Percentiles rank a stretch among this genome's conserved stretches.
Conservation (phyloP, 1,140 invertebrate species). For the Megalopta genalis region DNA sequence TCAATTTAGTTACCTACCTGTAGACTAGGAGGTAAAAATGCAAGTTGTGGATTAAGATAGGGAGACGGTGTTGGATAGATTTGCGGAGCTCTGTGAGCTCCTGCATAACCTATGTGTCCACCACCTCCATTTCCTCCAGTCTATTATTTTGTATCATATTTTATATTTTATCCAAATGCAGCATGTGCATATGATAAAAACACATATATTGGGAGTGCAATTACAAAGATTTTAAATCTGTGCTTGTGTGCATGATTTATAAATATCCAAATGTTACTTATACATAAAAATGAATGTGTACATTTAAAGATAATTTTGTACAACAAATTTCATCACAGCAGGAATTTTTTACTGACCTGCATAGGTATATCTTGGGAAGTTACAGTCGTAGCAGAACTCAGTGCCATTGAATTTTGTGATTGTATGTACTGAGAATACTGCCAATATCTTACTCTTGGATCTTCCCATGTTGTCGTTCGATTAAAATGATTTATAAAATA, state of each 20-base stretch:
- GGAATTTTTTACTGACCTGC: slow-evolving; percentile 77
- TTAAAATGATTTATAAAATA: slow-evolving; percentile 89
- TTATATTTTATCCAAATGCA: slow-evolving; percentile 73
- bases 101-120: slow-evolving; percentile 76
- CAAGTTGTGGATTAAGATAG: slow-evolving; percentile 79
- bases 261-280: background rate
- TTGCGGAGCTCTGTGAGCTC: slow-evolving; percentile 78
- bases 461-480: slow-evolving; percentile 86
- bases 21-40: slow-evolving; percentile 78
- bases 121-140: slow-evolving; percentile 73
- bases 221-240: slow-evolving; percentile 12
- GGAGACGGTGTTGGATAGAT: slow-evolving; percentile 78
- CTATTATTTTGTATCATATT: slow-evolving; percentile 68
- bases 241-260: slow-evolving; percentile 18
- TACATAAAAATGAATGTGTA: background rate
- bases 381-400: slow-evolving; percentile 77
- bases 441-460: slow-evolving; percentile 83
- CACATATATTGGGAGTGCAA: slow-evolving; percentile 42
- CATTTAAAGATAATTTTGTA: background rate
- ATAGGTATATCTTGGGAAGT: slow-evolving; percentile 81
- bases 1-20: slow-evolving; percentile 70
- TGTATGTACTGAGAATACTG: slow-evolving; percentile 78
- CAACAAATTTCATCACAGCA: background rate
- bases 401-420: slow-evolving; percentile 73
- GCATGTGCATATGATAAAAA: slow-evolving; percentile 71